Evolutionary conservation across 2,888 invertebrate species (phyloP).

Genomic region (Acanthosoma haemorrhoidale): DNA sequence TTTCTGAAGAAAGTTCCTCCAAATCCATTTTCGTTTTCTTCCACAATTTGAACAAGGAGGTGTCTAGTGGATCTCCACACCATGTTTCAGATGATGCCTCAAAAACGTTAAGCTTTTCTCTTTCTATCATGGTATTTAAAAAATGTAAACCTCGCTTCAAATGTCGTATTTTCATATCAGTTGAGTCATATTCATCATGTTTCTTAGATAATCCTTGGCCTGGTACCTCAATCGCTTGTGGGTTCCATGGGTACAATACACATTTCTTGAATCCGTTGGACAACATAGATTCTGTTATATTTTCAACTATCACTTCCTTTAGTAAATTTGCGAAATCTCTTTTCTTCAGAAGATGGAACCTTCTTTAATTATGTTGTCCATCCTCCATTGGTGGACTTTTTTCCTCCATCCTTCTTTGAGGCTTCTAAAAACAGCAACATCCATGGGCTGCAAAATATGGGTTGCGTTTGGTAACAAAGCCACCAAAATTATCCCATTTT

Average conservation of each 20-base stretch:
- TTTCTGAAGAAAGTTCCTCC: too few relatives aligned
- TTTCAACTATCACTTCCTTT: slow-evolving; percentile 33
- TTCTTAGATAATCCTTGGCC: too few relatives aligned
- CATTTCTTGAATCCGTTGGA: slow-evolving; percentile 36
- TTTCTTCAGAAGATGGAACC: slow-evolving; percentile 31
- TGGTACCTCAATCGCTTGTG: too few relatives aligned
- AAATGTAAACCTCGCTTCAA: too few relatives aligned
- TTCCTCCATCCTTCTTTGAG: slow-evolving; percentile 38
- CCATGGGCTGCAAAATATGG: slow-evolving; percentile 41
- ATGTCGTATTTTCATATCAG: too few relatives aligned
- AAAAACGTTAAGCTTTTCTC: too few relatives aligned
- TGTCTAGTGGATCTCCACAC: too few relatives aligned
- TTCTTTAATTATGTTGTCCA: slow-evolving; percentile 1
- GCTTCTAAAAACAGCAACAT: slow-evolving; percentile 39
- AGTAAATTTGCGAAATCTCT: slow-evolving; percentile 35
- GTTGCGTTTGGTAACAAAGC: slow-evolving; percentile 40
- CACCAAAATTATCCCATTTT: slow-evolving; percentile 38
- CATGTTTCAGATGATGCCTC: too few relatives aligned
- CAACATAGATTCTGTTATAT: slow-evolving; percentile 25
- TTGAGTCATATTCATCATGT: too few relatives aligned
- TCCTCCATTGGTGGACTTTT: slow-evolving; percentile 35
- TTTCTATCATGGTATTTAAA: too few relatives aligned
- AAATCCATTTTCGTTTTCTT: too few relatives aligned
- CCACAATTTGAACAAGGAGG: too few relatives aligned
- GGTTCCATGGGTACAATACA: slow-evolving; percentile 38